Base-by-base conservation (phyloP, 1,140 invertebrate species). In the Thalassaphorura encarpata region DNA sequence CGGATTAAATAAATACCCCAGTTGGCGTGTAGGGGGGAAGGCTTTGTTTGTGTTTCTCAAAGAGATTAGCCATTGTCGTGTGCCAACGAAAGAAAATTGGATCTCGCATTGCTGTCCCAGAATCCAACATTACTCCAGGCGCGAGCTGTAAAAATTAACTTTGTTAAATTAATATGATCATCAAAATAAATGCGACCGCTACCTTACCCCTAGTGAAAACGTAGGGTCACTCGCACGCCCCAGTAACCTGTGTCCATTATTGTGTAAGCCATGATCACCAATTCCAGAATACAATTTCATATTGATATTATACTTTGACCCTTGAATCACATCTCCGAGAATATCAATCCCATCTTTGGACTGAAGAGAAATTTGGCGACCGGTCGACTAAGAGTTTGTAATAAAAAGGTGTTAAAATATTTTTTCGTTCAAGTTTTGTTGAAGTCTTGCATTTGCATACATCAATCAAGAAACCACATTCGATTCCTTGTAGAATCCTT, bases 21-120 rank as follows among this genome's bases (percentile, higher is more conserved):
- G 66, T 43, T 33, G 47, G 60, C 0, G 66, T 69, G 52, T 74
- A 75, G 19, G 67, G 58, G 19, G 60, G 62, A 4, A 73, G 60
- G 1, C 67, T 70, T 2, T 46, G 56, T 63, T 75, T 75, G 59
- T 70, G 68, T 54, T 69, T 64, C 49, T 71, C 63, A 67, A 76
- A 76, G 5, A 75, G 54, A 18, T 70, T 63, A 56, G 75, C 72
- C 13, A 75, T 64, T 26, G 62, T 65, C 24, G 61, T 60, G 55
- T 75, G 73, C 66, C 67, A 71, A n/a, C 70, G 66, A 58, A 71
- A 75, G 57, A 75, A 75, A 6, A 72, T 61, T 11, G 72, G 72
- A 57, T 75, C 73, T 23, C 73, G 76, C 84, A 86, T 83, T 6
- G 83, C 80, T 11, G 83, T 85, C 0, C 81, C 77, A 0, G 79